phyloP scores from a whole-genome alignment of 2,888 invertebrate genomes.

The Clivina fossor region DNA sequence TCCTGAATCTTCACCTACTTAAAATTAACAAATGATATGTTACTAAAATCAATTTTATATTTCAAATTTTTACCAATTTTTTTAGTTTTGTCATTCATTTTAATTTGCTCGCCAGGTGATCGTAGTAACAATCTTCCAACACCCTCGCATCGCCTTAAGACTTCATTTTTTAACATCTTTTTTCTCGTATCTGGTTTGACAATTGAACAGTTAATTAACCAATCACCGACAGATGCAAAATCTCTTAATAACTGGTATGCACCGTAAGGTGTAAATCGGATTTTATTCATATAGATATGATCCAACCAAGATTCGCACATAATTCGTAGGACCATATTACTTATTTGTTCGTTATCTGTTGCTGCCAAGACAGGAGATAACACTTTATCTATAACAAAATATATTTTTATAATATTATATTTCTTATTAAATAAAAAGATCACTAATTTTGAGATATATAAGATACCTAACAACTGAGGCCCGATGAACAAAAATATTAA shows the following conservation, averaged over 20 bases:
- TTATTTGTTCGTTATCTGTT: constrained; percentile 70
- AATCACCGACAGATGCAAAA: constrained; percentile 75
- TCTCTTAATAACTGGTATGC: constrained; percentile 79
- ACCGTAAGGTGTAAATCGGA: constrained; percentile 79
- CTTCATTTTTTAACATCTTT: constrained; percentile 64
- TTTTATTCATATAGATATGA: constrained; percentile 78
- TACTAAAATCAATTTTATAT: background rate
- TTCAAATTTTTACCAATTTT: constrained; percentile 11
- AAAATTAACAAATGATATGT: constrained; percentile 7
- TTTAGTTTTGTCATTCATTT: constrained; percentile 59
- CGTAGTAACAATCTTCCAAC: constrained; percentile 78
- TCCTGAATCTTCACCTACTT: constrained; percentile 49
- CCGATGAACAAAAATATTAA: too few relatives aligned
- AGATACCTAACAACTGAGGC: too few relatives aligned
- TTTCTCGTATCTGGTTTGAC: constrained; percentile 59
- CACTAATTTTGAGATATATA: too few relatives aligned
- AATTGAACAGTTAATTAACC: constrained; percentile 67
- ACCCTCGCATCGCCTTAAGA: constrained; percentile 78
- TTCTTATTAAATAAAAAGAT: too few relatives aligned
- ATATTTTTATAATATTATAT: constrained; percentile 32
- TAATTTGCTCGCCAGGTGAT: constrained; percentile 81
- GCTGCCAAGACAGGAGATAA: constrained; percentile 76
- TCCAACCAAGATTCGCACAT: constrained; percentile 88
- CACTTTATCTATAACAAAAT: constrained; percentile 65
- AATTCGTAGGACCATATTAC: constrained; percentile 76